phyloP scores from a whole-genome alignment of 2,888 invertebrate species.

The Linyphia triangularis region DNA sequence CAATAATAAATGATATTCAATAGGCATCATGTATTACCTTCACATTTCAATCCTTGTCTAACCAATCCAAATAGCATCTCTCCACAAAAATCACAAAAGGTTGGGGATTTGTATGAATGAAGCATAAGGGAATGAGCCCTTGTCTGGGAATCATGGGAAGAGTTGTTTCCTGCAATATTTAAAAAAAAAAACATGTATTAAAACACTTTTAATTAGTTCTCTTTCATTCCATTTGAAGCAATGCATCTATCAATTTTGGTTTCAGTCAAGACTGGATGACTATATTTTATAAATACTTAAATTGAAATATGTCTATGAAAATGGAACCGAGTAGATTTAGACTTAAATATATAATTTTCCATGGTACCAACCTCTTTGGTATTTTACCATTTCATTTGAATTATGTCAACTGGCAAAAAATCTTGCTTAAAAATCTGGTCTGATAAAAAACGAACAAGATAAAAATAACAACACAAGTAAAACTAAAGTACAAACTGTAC shows the following conservation, averaged over 20 bases:
- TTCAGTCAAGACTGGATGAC: neutral
- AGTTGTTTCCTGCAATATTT: slow-evolving; percentile 82
- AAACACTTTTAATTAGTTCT: neutral
- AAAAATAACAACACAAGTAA: no score
- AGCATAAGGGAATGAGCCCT: slow-evolving; percentile 96
- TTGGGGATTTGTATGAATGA: slow-evolving; percentile 99
- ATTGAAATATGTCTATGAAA: neutral
- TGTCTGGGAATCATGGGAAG: slow-evolving; percentile 80
- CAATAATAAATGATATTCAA: neutral
- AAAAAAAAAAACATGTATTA: neutral
- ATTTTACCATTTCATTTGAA: no score
- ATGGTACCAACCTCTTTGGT: neutral
- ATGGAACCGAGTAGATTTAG: neutral
- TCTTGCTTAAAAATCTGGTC: no score
- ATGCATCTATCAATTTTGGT: neutral
- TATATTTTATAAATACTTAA: no score
- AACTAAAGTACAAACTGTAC: no score
- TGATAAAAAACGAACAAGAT: no score
- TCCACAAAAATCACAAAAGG: slow-evolving; percentile 99
- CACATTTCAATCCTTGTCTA: slow-evolving; percentile 98
- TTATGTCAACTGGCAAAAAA: no score
- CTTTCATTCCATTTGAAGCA: neutral
- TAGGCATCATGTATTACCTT: no score
- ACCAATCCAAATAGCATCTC: slow-evolving; percentile 99
- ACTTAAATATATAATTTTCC: no score